These are phyloP conservation scores for Lapara coniferarum DNA, from an alignment of 2,888 invertebrate species.

Conservation along the genomic window DNA sequence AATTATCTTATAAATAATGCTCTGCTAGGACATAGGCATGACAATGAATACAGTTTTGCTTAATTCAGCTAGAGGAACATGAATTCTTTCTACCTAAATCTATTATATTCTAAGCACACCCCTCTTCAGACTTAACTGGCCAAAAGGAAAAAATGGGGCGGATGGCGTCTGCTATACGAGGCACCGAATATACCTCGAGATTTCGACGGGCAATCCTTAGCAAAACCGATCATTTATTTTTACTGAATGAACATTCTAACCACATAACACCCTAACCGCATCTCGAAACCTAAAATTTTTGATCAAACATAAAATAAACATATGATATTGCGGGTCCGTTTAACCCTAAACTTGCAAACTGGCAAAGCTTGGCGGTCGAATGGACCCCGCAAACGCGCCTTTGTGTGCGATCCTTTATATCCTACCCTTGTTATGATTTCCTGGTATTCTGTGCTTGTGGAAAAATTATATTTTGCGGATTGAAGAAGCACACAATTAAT, in stretches of 20 bases:
- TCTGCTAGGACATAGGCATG: no score
- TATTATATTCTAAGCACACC: no score
- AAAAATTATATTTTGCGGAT: constrained; percentile 37
- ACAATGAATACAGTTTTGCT: no score
- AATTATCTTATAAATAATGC: neutral
- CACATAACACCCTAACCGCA: constrained; percentile 36
- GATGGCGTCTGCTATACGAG: no score
- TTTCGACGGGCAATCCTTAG: neutral
- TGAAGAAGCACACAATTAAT: no score
- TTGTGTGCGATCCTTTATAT: constrained; percentile 53
- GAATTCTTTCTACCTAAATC: no score
- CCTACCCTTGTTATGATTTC: constrained; percentile 60
- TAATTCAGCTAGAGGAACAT: no score
- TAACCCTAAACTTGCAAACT: constrained; percentile 32
- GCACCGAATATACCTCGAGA: no score
- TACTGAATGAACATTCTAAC: constrained; percentile 23
- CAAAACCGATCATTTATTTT: neutral
- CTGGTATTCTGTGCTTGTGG: constrained; percentile 42
- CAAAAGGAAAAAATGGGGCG: no score
- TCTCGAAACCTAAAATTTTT: constrained; percentile 56
- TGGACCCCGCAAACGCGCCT: constrained; percentile 63
- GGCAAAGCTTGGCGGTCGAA: constrained; percentile 46
- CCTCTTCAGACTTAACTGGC: neutral
- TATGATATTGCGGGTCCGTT: constrained; percentile 44
- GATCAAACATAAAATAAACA: constrained; percentile 58